Percentiles rank a stretch among this genome's conserved stretches.
phyloP scores from a whole-genome alignment of 2,113 vertebrate genomes.

The Gymnocephalus cernua region DNA sequence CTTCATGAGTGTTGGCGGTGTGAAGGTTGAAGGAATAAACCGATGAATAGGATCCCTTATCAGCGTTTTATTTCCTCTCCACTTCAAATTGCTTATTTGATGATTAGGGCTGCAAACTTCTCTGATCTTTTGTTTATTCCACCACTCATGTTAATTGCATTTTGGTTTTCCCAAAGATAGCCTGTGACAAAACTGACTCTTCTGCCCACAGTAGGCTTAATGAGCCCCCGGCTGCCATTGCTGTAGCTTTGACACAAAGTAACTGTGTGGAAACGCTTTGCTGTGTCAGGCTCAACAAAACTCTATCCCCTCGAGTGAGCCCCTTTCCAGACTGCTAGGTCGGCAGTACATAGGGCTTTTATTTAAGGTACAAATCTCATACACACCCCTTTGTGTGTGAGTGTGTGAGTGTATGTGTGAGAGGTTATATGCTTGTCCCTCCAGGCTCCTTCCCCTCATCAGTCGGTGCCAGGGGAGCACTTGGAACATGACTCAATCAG shows the following conservation, averaged over 20 bases:
- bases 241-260: slow-evolving; percentile 66
- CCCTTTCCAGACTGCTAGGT: slow-evolving; percentile 63
- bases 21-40: slow-evolving; percentile 55
- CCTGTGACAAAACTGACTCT: slow-evolving; percentile 57
- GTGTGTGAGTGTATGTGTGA: slow-evolving; percentile 23
- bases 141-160: slow-evolving; percentile 74
- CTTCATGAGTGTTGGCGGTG: slow-evolving; percentile 37
- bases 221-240: slow-evolving; percentile 53
- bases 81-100: slow-evolving; percentile 67
- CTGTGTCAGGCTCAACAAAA: slow-evolving; percentile 74
- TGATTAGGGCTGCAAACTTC: slow-evolving; percentile 48
- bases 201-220: slow-evolving; percentile 65
- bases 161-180: slow-evolving; percentile 50
- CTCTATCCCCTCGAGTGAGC: slow-evolving; percentile 68
- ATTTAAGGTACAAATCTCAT: slow-evolving; percentile 50
- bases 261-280: slow-evolving; percentile 65
- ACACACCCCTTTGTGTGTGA: slow-evolving; percentile 46
- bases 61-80: slow-evolving; percentile 52
- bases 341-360: slow-evolving; percentile 60
- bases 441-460: slow-evolving; percentile 54
- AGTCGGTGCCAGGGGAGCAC: slow-evolving; percentile 39
- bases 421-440: slow-evolving; percentile 45
- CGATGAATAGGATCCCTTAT: slow-evolving; percentile 67
- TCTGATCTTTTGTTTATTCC: slow-evolving; percentile 74
- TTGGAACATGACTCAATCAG: slow-evolving; percentile 64